Percentiles rank a stretch among this genome's conserved stretches.
Conservation (phyloP, 2,888 invertebrate genomes). For the Phoenoteleia sp. region DNA sequence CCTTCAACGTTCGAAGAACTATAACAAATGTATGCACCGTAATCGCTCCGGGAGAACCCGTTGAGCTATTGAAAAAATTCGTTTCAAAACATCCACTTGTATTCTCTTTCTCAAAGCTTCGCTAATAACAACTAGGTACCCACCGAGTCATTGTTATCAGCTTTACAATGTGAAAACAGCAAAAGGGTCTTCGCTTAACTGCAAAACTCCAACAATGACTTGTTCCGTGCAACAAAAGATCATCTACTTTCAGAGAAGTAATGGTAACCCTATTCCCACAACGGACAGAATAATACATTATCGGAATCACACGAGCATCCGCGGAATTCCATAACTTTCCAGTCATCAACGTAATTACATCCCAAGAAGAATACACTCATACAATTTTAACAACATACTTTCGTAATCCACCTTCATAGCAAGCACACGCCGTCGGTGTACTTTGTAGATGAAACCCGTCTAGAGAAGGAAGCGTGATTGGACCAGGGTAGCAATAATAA, state of each 20-base stretch:
- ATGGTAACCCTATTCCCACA: slow-evolving; percentile 20
- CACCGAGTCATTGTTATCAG: not conserved
- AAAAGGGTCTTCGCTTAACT: not conserved
- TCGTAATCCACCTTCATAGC: slow-evolving; percentile 13
- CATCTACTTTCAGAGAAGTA: not conserved
- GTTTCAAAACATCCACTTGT: not conserved
- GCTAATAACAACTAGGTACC: not conserved
- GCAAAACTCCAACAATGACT: slow-evolving; percentile 6
- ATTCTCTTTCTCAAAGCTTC: not conserved
- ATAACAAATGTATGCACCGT: no score
- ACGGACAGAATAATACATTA: slow-evolving; percentile 25
- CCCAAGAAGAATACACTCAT: slow-evolving; percentile 26
- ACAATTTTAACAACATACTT: slow-evolving; percentile 35
- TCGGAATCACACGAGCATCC: slow-evolving; percentile 13
- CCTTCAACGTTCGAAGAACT: no score
- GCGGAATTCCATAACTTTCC: slow-evolving; percentile 22
- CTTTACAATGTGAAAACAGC: slow-evolving; percentile 30
- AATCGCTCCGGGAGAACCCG: no score
- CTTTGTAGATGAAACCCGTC: slow-evolving; percentile 14
- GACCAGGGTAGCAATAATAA: slow-evolving; percentile 16
- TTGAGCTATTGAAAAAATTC: no score
- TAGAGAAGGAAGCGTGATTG: not conserved
- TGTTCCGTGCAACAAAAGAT: slow-evolving; percentile 16
- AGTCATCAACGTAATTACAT: slow-evolving; percentile 22
- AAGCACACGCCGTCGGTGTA: slow-evolving; percentile 3